A percentile compares a stretch with the other conserved stretches of the same genome.
Evolutionary conservation across 2,888 invertebrate genomes (phyloP).

Genomic region (Meganola albula): DNA sequence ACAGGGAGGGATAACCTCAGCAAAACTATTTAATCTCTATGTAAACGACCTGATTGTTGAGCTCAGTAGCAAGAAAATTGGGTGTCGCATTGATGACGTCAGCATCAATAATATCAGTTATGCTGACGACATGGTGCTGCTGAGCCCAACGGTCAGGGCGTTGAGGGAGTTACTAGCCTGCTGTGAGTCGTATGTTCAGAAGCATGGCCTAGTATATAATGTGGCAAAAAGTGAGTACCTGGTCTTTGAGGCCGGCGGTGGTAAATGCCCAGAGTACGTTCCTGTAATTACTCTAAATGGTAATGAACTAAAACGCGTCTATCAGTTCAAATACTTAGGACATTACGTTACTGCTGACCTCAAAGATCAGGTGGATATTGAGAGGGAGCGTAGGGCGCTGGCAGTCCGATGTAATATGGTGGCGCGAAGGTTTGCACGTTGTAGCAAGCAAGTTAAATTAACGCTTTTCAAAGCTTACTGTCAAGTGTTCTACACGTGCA

Average conservation of each 20-base stretch:
- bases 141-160: not conserved
- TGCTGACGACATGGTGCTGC: constrained; percentile 3
- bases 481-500: constrained; percentile 1
- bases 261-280: not conserved
- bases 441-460: constrained; percentile 1
- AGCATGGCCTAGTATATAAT: constrained; percentile 3
- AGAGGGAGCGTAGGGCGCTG: constrained; percentile 15
- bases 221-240: not conserved
- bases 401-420: constrained; percentile 13
- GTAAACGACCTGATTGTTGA: not conserved
- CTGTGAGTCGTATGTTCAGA: not conserved
- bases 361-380: constrained; percentile 3
- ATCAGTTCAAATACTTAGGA: constrained; percentile 5
- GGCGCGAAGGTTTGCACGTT: constrained; percentile 13
- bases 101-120: constrained; percentile 4
- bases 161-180: too few species aligned
- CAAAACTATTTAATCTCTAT: constrained; percentile 1
- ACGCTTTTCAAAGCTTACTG: constrained; percentile 1
- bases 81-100: not conserved
- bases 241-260: not conserved
- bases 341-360: constrained; percentile 6
- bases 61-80: not conserved
- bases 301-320: not conserved
- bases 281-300: not conserved
- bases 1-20: constrained; percentile 4